phyloP scores from a whole-genome alignment of 2,113 vertebrate species.

The Equus quagga region DNA sequence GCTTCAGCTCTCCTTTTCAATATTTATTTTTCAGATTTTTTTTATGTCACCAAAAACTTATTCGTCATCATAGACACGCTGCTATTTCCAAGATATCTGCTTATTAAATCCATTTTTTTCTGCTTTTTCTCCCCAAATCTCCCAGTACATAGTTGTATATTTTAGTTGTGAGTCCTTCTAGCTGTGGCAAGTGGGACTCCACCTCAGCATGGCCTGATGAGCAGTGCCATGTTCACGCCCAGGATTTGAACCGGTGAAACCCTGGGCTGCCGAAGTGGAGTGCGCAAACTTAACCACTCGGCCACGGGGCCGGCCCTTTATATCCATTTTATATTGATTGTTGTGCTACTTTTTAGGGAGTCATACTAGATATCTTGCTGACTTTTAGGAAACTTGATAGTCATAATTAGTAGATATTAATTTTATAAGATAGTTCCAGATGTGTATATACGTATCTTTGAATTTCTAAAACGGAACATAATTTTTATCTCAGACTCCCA shows the following conservation, averaged over 20 bases:
- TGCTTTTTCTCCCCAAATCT: too few relatives aligned
- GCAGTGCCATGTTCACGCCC: too few relatives aligned
- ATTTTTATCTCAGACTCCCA: constrained; percentile 35
- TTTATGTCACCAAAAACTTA: background rate
- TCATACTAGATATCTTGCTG: background rate
- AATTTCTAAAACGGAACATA: constrained; percentile 52
- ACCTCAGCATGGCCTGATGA: too few relatives aligned
- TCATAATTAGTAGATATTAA: constrained; percentile 33
- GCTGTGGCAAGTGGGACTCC: too few relatives aligned
- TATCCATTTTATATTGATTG: background rate
- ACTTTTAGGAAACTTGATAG: background rate
- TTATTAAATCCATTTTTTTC: constrained; percentile 13
- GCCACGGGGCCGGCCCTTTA: background rate
- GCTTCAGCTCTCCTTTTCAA: background rate
- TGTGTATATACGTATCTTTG: background rate
- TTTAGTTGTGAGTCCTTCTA: too few relatives aligned
- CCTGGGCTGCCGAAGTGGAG: too few relatives aligned
- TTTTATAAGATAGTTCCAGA: constrained; percentile 59
- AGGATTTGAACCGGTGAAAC: too few relatives aligned
- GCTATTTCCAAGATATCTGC: background rate
- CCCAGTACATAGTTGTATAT: too few relatives aligned
- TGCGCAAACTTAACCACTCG: too few relatives aligned
- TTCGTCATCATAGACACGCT: background rate
- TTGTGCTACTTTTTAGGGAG: constrained; percentile 19
- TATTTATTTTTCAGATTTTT: background rate